Evolutionary conservation across 1,140 invertebrate species (phyloP), one percentile per base, ranked within the genome.

Genomic region (Lepidostoma basale): DNA sequence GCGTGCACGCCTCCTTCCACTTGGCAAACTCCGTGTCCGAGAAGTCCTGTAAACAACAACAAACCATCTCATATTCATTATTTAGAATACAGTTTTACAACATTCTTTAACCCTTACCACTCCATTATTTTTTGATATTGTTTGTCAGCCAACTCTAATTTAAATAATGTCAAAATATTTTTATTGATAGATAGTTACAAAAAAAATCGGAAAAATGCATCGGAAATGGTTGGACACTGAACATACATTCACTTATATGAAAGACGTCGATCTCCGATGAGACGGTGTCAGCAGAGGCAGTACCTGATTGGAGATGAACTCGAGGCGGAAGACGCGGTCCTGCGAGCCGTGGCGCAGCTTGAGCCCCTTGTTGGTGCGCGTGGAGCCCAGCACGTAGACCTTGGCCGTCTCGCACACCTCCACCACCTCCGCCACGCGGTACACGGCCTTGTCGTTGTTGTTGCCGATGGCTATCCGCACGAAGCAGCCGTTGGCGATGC

Each of bases 381-480:
- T 97, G 62, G 84, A 88, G 12, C 94, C 94, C 18, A 99, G 82
- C 69, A 93, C 90, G 79, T 99, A 99, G 40, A 98, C 89, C 72
- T 89, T 99, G 0, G 90, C 91, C 0, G 96, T 98, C 84, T 99
- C 97, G 65, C 97, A 94, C 3, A 99, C 95, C 72, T 94, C 96
- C 62, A 91, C 87, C 36, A 98, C 92, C 85, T 99, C 97, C 14
- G 95, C 96, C 39, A 98, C 94, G 75, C 95, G 87, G 78, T 98
- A 99, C 0, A 98, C 93, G 0, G 96, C 89, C 75, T 89, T 87
- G 4, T 91, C 90, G 75, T 93, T 90, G 78, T 97, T 92, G 75
- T 93, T 92, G 0, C 97, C 98, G 74, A 99, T 98, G 20, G 96
- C 95, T 76, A 99, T 95, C 22, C 96, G 85, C 0, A 99, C 97